Conservation (phyloP, 2,888 invertebrate species). For the Philaethria dido region DNA sequence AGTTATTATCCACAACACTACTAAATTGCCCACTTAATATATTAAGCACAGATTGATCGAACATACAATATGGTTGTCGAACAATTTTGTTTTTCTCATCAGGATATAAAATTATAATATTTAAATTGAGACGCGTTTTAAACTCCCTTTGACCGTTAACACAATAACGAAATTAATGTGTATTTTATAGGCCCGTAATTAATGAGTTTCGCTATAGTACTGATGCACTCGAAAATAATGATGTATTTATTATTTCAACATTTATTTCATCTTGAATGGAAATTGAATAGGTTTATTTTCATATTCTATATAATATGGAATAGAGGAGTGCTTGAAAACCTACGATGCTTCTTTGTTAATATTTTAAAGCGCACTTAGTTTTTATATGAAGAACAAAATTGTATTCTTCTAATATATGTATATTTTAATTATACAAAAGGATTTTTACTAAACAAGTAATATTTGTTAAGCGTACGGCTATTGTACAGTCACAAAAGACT, state of each 20-base stretch:
- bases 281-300: constrained; percentile 22
- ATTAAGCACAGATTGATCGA: neutral
- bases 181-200: constrained; percentile 18
- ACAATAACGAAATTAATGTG: constrained; percentile 18
- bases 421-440: constrained; percentile 17
- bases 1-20: constrained; percentile 1
- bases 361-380: constrained; percentile 19
- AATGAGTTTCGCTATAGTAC: constrained; percentile 18
- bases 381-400: constrained; percentile 22
- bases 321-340: constrained; percentile 21
- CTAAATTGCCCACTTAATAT: neutral
- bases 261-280: constrained; percentile 20
- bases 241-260: constrained; percentile 26
- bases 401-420: constrained; percentile 15
- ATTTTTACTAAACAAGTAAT: constrained; percentile 10
- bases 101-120: constrained; percentile 11
- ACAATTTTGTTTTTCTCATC: neutral
- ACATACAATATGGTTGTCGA: neutral
- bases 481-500: constrained; percentile 8
- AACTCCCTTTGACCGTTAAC: constrained; percentile 14
- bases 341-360: constrained; percentile 22
- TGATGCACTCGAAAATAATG: constrained; percentile 26
- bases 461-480: constrained; percentile 11
- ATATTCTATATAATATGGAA: constrained; percentile 16
- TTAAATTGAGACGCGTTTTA: constrained; percentile 12